A percentile compares a stretch with the other conserved stretches of the same genome.
These are phyloP conservation scores for Amblyjoppa proteus DNA, from an alignment of 2,888 invertebrate genomes.

Conservation along the genomic window DNA sequence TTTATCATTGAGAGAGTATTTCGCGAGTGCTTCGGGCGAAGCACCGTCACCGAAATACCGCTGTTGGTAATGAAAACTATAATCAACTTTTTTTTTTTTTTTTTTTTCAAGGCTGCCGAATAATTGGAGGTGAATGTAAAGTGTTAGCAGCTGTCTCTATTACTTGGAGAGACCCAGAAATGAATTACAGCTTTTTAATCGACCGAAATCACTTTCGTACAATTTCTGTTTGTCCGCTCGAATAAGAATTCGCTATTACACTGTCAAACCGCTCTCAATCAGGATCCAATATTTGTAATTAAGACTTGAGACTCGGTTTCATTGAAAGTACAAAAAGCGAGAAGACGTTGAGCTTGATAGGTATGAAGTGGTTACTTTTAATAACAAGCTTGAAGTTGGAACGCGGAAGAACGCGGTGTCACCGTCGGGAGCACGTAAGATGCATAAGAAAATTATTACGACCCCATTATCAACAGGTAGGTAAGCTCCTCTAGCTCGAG, in stretches of 20 bases:
- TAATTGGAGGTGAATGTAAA: background rate
- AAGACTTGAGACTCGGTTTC: background rate
- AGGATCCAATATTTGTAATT: background rate
- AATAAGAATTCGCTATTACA: background rate
- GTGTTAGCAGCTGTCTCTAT: background rate
- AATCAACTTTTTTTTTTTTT: background rate
- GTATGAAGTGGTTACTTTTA: background rate
- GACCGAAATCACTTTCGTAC: background rate
- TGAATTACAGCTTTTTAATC: background rate
- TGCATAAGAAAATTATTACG: constrained; percentile 64
- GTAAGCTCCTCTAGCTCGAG: constrained; percentile 70
- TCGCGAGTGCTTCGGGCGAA: background rate
- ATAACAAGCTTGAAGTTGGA: background rate
- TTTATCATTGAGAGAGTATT: background rate
- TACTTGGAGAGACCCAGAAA: background rate
- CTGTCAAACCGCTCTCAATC: background rate
- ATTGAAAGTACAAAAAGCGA: background rate
- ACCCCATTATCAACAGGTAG: constrained; percentile 82
- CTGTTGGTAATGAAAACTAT: background rate
- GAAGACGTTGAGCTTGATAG: background rate
- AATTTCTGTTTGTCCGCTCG: background rate
- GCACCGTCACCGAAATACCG: no score
- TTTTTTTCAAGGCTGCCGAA: background rate
- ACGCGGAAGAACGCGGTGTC: background rate
- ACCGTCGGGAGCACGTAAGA: constrained; percentile 53